Evolutionary conservation across 2,113 vertebrate genomes (phyloP), one percentile per base, ranked within the genome.

Genomic region (Stomatorhinus ivindoensis): DNA sequence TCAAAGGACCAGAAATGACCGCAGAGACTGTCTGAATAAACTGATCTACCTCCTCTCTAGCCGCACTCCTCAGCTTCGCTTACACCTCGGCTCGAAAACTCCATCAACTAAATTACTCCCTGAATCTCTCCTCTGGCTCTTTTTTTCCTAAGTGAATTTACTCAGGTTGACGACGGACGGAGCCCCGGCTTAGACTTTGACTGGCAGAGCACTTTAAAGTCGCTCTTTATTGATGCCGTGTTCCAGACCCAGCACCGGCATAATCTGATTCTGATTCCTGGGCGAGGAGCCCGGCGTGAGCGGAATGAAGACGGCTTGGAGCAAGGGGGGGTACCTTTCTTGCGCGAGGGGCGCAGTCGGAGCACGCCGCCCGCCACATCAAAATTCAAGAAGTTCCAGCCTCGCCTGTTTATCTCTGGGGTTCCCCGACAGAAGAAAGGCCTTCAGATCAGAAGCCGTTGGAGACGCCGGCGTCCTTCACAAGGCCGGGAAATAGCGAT

Each of bases 201-300:
- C 58, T 89, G 88, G 69, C 88, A 89, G 88, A 76, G 35, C 42
- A 82, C 21, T 48, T 80, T 48, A 80, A 51, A 80, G 69, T 80
- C 65, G 31, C 19, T 35, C 24, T 48, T 48, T 89, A 35, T 50
- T 82, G n/a, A 50, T 53, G 31, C 69, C 24, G 7, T 35, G 24
- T 53, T 47, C 61, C 87, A 73, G 44, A 27, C 42, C 42, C 27
- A 3, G 13, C 51, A 8, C 87, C 19, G 13, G 42, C 31, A 47
- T 82, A 53, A 82, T 89, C 44, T 76, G 88, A 82, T 76, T 51
- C 48, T 27, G 88, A 82, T 76, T 51, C 48, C 13, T 48, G 39
- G 88, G 48, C 42, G 19, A 44, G 35, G 31, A 13, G 24, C 27
- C 3, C 1, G n/a, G 17, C 87, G 42, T 88, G 87, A 88, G n/a